phyloP scores from a whole-genome alignment of 2,888 invertebrate species.

The Theodoxus fluviatilis region DNA sequence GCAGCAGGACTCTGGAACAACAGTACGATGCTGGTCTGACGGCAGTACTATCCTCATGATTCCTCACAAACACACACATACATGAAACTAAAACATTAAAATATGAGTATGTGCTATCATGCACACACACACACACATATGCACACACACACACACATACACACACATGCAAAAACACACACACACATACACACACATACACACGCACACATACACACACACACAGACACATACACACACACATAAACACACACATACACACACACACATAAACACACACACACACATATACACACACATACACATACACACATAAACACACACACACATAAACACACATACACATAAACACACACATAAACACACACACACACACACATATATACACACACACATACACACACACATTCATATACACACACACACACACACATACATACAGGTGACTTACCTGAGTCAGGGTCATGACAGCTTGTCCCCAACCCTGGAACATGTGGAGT shows the following conservation, averaged over 20 bases:
- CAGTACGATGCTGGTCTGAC: slow-evolving; percentile 1
- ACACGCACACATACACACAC: background rate
- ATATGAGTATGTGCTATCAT: background rate
- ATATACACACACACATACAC: background rate
- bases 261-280: background rate
- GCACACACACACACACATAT: background rate
- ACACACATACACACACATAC: background rate
- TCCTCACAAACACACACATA: background rate
- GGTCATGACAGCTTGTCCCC: slow-evolving; percentile 76
- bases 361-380: too few species aligned
- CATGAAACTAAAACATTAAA: background rate
- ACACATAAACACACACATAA: too few species aligned
- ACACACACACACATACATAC: background rate
- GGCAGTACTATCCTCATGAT: background rate
- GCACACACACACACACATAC: too few species aligned
- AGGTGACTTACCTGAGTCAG: slow-evolving; percentile 72
- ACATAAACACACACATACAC: background rate
- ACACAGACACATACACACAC: background rate
- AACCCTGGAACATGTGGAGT: slow-evolving; percentile 79
- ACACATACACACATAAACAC: background rate
- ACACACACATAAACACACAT: too few species aligned
- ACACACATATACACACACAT: too few species aligned
- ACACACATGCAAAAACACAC: too few species aligned
- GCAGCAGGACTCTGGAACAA: slow-evolving; percentile 79
- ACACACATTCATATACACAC: background rate